phyloP scores from a whole-genome alignment of 2,888 invertebrate species.

The Spilarctia lutea region DNA sequence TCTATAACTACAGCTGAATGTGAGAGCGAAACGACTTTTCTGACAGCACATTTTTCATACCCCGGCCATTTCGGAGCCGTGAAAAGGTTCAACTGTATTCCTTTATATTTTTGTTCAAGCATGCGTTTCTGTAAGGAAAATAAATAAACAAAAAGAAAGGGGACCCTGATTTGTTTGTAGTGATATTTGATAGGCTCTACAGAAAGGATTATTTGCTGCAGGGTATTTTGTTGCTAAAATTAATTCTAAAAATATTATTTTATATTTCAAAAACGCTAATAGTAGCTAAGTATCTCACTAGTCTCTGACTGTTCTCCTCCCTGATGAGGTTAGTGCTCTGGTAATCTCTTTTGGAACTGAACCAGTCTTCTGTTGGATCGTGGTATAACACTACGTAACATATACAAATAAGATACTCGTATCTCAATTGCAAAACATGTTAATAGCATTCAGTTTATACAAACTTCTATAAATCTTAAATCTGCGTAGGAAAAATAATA shows the following conservation, averaged over 20 bases:
- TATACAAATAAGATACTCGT: too few relatives aligned
- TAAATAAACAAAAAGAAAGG: slow-evolving; percentile 22
- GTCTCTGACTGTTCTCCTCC: too few relatives aligned
- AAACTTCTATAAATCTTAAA: too few relatives aligned
- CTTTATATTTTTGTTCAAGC: slow-evolving; percentile 40
- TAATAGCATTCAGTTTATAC: too few relatives aligned
- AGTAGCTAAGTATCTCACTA: too few relatives aligned
- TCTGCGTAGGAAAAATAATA: too few relatives aligned
- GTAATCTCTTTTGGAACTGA: too few relatives aligned
- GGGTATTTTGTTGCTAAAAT: not conserved
- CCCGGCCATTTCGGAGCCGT: slow-evolving; percentile 50
- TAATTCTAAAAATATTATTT: not conserved
- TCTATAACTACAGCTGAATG: slow-evolving; percentile 39
- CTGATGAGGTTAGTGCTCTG: too few relatives aligned
- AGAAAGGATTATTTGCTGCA: not conserved
- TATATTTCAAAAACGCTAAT: too few relatives aligned
- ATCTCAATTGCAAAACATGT: too few relatives aligned
- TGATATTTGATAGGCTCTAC: not conserved
- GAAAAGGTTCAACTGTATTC: slow-evolving; percentile 50
- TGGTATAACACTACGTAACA: too few relatives aligned
- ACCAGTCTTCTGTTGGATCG: too few relatives aligned
- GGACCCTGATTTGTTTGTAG: slow-evolving; percentile 17
- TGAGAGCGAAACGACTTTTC: slow-evolving; percentile 52
- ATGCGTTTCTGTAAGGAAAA: slow-evolving; percentile 22
- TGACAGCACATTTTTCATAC: slow-evolving; percentile 68